Evolutionary conservation across 2,113 vertebrate species (phyloP), one percentile per base, ranked within the genome.

Genomic region (Bubo scandiacus): DNA sequence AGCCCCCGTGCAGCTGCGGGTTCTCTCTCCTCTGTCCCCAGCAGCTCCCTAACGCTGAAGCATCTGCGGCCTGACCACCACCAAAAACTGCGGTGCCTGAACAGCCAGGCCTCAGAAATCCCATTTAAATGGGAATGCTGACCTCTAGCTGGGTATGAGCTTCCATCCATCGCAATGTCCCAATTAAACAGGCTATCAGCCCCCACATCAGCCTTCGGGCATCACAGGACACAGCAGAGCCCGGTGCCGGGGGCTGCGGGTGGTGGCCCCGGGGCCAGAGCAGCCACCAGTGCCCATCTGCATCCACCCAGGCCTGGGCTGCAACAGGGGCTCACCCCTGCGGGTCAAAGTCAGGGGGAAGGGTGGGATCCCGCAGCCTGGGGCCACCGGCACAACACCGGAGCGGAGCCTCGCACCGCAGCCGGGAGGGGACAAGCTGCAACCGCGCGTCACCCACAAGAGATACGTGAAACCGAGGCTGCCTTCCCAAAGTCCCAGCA

Each of bases 391-490:
- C 9, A 2, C 9, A 1, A 26, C 6, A 2, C 16, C 10, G 1
- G 20, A 43, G 47, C 6, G 0, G 1, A 32, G 40, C 75, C 25
- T 18, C 0, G 5, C 22, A 6, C 77, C 4, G 0, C 62, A 54
- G 34, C 52, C 38, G 13, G 70, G 38, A 32, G 1, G 2, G 59
- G 34, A 27, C 0, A 0, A 51, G 49, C 63, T 29, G 81, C 65
- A 10, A 47, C 70, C 7, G 0, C 2, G 0, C n/a, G 1, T 4
- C 16, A 3, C 4, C 38, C 36, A 10, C 34, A 6, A 0, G 1
- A 49, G 13, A 11, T 1, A 21, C 42, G 9, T 32, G 47, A 70
- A 18, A 65, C 54, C 34, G 32, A 22, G 29, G 27, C 32, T n/a
- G 16, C 0, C 14, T 17, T 20, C 61, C 77, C 72, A 34, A 11